phyloP scores from a whole-genome alignment of 2,797 vertebrate genomes.

The Danio albolineatus region DNA sequence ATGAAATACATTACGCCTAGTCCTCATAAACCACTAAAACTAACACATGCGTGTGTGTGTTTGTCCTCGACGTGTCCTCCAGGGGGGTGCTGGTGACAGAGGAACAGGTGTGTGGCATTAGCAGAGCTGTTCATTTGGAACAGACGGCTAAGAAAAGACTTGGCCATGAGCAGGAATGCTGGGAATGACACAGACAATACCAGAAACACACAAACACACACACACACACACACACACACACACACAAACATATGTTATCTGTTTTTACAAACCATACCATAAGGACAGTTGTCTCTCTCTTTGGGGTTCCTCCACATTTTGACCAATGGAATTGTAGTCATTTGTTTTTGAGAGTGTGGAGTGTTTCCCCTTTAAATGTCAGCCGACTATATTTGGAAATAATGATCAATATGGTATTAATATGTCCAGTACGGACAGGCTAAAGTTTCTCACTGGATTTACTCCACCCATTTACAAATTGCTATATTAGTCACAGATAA shows the following conservation, averaged over 20 bases:
- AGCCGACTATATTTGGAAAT: not conserved
- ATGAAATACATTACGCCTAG: no score
- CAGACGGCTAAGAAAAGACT: slow-evolving; percentile 71
- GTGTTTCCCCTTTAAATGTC: not conserved
- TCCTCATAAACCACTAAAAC: no score
- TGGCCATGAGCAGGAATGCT: slow-evolving; percentile 39
- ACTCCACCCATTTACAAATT: not conserved
- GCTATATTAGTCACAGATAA: not conserved
- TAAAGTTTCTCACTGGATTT: not conserved
- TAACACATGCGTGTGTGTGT: not conserved
- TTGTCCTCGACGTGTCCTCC: slow-evolving; percentile 70
- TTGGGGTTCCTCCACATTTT: not conserved
- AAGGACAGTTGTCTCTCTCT: not conserved
- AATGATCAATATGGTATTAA: not conserved
- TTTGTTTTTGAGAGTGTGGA: not conserved
- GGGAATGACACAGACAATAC: slow-evolving; percentile 31
- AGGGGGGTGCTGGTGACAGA: slow-evolving; percentile 53
- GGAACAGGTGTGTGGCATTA: slow-evolving; percentile 77
- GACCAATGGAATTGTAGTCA: not conserved
- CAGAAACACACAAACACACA: not conserved
- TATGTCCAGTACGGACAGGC: not conserved
- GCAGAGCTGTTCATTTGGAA: slow-evolving; percentile 66
- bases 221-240: not conserved
- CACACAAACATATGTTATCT: not conserved
- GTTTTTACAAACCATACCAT: slow-evolving; percentile 9